Evolutionary conservation across 2,113 vertebrate genomes (phyloP).

Genomic region (Actinemys pallida): DNA sequence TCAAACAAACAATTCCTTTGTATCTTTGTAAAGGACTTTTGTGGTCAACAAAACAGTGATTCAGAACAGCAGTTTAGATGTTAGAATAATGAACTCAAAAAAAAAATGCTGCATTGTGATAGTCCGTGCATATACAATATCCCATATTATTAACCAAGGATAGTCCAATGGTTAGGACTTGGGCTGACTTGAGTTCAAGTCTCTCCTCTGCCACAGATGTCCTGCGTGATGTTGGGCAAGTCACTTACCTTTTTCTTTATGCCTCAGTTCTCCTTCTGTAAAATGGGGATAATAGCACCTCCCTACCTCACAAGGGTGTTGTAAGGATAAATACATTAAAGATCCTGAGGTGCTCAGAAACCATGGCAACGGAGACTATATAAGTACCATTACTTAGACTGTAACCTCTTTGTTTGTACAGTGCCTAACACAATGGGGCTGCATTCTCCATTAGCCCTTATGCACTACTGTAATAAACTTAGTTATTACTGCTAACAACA

Average conservation of each 20-base stretch:
- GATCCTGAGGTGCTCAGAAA: accelerated
- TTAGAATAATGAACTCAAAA: neutral
- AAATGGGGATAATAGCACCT: accelerated
- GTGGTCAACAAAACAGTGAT: neutral
- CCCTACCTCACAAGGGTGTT: neutral
- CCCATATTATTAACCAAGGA: neutral
- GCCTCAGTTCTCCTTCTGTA: neutral
- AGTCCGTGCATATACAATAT: accelerated
- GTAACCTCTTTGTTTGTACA: neutral
- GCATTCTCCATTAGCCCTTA: neutral
- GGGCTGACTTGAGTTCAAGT: neutral
- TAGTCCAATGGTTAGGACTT: accelerated
- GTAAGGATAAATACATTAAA: accelerated
- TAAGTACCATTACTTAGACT: neutral
- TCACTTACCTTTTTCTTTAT: neutral
- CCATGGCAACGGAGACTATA: neutral
- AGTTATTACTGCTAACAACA: neutral
- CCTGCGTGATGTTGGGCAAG: neutral
- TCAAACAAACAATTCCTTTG: neutral
- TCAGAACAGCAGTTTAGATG: neutral
- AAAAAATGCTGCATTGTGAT: accelerated
- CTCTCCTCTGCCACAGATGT: neutral
- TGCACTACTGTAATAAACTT: neutral
- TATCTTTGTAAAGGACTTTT: neutral
- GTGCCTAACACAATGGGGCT: neutral